A percentile compares a stretch with the other conserved stretches of the same genome.
Evolutionary conservation across 2,888 invertebrate species (phyloP).

Genomic region (Ferrisia virgata): DNA sequence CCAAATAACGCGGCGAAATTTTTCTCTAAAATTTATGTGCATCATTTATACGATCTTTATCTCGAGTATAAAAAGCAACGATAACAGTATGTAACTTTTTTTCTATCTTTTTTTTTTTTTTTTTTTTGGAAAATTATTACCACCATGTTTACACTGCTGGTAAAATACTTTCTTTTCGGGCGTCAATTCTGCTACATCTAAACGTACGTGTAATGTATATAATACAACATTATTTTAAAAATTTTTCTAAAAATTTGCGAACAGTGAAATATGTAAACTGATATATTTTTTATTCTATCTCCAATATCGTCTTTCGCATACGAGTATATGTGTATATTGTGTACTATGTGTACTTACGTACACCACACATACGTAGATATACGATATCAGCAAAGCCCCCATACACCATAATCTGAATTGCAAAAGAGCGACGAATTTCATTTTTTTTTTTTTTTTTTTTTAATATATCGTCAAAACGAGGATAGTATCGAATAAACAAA

Average conservation of each 20-base stretch:
- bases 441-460: not conserved
- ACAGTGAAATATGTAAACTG: constrained; percentile 19
- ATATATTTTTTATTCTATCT: not conserved
- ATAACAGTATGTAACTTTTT: constrained; percentile 20
- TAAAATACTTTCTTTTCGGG: not conserved
- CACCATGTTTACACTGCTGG: not conserved
- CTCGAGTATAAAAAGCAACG: constrained; percentile 1
- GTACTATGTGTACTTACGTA: no score
- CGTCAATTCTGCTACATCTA: not conserved
- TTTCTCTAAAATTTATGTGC: not conserved
- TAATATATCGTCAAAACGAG: not conserved
- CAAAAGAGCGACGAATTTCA: constrained; percentile 8
- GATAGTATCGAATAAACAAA: not conserved
- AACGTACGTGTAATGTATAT: constrained; percentile 7
- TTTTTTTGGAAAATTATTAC: not conserved
- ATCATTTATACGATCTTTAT: constrained; percentile 9
- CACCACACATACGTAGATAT: no score
- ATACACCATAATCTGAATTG: constrained; percentile 7
- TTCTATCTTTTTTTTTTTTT: not conserved
- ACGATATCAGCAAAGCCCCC: not conserved
- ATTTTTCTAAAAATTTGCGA: constrained; percentile 1
- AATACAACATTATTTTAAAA: not conserved
- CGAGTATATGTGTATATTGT: no score
- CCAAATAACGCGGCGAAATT: not conserved
- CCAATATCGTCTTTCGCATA: constrained; percentile 2